Conservation (phyloP, 2,797 vertebrate species). For the Ciconia nigra region DNA sequence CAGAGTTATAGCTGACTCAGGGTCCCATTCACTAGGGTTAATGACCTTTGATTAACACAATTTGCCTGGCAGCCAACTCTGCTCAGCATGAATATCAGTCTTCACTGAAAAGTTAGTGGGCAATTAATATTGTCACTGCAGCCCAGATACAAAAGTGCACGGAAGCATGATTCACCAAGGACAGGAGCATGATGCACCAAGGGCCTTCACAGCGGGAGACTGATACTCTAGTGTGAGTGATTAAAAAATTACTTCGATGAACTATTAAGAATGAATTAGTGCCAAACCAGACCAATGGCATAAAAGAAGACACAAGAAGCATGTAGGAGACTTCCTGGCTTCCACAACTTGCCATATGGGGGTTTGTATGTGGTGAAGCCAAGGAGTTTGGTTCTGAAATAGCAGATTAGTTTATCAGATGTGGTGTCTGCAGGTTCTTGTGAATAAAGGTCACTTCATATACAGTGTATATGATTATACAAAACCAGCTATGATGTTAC, state of each 20-base stretch:
- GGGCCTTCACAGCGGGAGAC: neutral
- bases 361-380: neutral
- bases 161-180: neutral
- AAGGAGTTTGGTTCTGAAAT: neutral
- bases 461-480: neutral
- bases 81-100: neutral
- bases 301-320: neutral
- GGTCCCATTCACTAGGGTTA: neutral
- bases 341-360: fast-evolving
- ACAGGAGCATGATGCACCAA: neutral
- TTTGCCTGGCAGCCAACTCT: neutral
- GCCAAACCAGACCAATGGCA: neutral
- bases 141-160: neutral
- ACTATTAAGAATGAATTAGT: neutral
- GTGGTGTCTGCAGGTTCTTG: neutral
- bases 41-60: conserved; percentile 6
- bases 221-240: neutral
- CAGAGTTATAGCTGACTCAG: neutral
- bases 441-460: neutral
- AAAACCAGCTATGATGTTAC: neutral
- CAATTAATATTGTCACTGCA: neutral
- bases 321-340: neutral
- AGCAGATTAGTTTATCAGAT: neutral
- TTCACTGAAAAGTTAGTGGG: neutral
- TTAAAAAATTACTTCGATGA: neutral